Base-by-base conservation (phyloP, 2,113 vertebrate species). In the Brachypodius melanocephalos region DNA sequence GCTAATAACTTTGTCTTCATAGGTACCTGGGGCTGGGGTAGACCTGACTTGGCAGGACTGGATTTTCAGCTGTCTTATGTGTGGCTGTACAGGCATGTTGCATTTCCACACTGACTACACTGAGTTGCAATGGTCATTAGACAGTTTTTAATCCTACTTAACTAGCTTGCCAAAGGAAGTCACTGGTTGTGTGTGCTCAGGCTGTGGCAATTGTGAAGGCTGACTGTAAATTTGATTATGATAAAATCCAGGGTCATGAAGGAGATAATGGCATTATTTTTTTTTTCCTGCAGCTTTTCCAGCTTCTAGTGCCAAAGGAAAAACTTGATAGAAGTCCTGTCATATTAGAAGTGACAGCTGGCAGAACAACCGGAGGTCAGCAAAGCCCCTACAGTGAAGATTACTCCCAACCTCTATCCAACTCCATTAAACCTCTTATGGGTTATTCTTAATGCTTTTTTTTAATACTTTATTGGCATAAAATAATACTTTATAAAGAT, bases 331-430 rank as follows among this genome's bases (percentile, higher is more conserved):
- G 95, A 82, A 98, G 96, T 92, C 91, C 98, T 68, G 97, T 98
- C 36, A 71, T 99, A 92, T 96, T 99, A 85, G 99, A 99, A 94
- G 98, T 99, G 29, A 98, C 98, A 52, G 97, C 99, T 77, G 99
- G 99, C 94, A 98, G 99, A 94, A 99, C 99, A 48, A 99, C 99
- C 54, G 99, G 99, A 98, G 99, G 99, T 99, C 69, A 97, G 98
- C 88, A 92, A 94, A 95, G 40, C 96, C 82, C 55, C 85, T 87
- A 52, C 69, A 89, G 51, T 48, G 85, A 92, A 95, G 87, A 76
- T 63, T 83, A 38, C 48, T 94, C 90, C 80, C 82, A 87, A 75
- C n/a, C 45, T 71, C 51, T 18, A 10, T 88, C 9, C 65, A 81
- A 63, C 46, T 92, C 93, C n/a, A 78, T 89, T 90, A 92, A 94